Percentiles rank a stretch among this genome's conserved stretches.
phyloP scores from a whole-genome alignment of 2,888 invertebrate genomes.

The Watsonalla cultraria region DNA sequence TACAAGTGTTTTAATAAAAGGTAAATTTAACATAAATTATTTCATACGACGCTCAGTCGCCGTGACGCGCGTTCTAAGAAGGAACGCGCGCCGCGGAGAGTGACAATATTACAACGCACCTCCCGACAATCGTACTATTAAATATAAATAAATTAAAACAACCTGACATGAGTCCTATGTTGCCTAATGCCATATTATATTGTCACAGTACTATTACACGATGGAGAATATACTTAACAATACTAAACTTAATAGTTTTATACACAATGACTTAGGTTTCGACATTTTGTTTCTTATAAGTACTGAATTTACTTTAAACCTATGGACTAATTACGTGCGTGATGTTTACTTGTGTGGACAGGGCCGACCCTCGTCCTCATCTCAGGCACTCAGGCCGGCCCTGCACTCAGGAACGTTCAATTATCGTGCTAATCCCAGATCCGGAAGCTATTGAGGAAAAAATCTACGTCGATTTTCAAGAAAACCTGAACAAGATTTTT shows the following conservation, averaged over 20 bases:
- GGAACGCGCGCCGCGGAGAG: conserved; percentile 33
- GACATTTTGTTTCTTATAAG: conserved; percentile 78
- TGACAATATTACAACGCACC: conserved; percentile 32
- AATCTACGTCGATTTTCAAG: conserved; percentile 75
- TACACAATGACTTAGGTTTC: conserved; percentile 79
- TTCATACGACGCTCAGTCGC: conserved; percentile 43
- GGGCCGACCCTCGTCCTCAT: background rate
- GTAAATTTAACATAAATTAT: conserved; percentile 62
- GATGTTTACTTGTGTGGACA: conserved; percentile 42
- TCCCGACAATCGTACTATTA: conserved; percentile 44
- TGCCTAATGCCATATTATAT: conserved; percentile 64
- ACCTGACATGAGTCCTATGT: conserved; percentile 61
- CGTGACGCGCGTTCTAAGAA: conserved; percentile 22
- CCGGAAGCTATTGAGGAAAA: conserved; percentile 49
- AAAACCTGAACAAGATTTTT: conserved; percentile 75
- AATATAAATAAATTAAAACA: conserved; percentile 74
- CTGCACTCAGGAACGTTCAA: conserved; percentile 47
- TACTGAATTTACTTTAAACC: conserved; percentile 64
- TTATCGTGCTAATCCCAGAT: conserved; percentile 49
- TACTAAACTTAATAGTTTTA: conserved; percentile 72
- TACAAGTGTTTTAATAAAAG: conserved; percentile 58
- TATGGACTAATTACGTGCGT: conserved; percentile 72
- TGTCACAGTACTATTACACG: conserved; percentile 72
- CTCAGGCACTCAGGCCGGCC: conserved; percentile 32
- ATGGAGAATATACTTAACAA: conserved; percentile 73